These are phyloP conservation scores for Tigriopus californicus DNA, from an alignment of 2,888 invertebrate genomes.

Conservation along the genomic window DNA sequence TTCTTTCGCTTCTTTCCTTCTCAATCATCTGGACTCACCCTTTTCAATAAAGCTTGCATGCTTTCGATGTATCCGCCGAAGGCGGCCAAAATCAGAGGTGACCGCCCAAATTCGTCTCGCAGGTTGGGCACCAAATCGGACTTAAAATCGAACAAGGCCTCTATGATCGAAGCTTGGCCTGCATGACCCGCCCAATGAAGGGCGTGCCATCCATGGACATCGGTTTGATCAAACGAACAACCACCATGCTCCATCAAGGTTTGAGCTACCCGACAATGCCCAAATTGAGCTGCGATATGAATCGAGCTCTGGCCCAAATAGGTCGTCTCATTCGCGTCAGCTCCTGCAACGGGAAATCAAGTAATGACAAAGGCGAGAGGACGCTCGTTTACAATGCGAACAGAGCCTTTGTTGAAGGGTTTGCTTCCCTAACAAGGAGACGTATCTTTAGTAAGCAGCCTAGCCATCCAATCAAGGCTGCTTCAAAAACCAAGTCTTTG, in stretches of 20 bases:
- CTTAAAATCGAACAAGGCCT: background rate
- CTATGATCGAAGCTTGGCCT: background rate
- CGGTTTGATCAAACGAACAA: background rate
- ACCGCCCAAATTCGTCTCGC: background rate
- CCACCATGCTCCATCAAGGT: background rate
- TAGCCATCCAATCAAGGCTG: no score
- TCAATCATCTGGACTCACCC: no score
- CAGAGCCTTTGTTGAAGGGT: slow-evolving; percentile 18
- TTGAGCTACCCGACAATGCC: background rate
- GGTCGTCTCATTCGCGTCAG: no score
- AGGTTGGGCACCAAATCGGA: background rate
- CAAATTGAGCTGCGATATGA: background rate
- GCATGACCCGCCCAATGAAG: background rate
- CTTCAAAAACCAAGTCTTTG: no score
- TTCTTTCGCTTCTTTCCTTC: no score
- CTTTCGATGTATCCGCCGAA: background rate
- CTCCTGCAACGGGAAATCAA: no score
- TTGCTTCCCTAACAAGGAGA: no score
- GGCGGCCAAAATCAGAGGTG: background rate
- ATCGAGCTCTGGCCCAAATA: no score
- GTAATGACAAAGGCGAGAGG: no score
- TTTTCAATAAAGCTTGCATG: background rate
- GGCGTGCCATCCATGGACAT: background rate
- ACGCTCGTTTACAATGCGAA: no score
- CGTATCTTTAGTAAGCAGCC: no score